Percentiles rank a stretch among this genome's conserved stretches.
phyloP scores from a whole-genome alignment of 2,888 invertebrate genomes.

The Macropis europaea region DNA sequence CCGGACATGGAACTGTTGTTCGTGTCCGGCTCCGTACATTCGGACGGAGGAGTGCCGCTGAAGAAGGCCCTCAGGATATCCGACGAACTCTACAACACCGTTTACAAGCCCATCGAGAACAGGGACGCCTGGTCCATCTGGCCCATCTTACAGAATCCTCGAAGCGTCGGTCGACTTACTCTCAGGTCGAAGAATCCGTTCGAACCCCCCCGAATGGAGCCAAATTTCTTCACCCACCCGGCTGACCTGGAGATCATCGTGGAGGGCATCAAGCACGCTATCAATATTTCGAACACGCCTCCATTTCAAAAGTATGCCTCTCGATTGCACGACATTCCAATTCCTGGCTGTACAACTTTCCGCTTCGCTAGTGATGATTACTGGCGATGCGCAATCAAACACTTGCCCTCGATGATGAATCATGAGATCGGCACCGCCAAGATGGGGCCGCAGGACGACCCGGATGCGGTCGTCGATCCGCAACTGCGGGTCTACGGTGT shows the following conservation, averaged over 20 bases:
- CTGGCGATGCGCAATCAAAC: slow-evolving; percentile 85
- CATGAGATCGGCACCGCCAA: slow-evolving; percentile 84
- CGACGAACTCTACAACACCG: slow-evolving; percentile 77
- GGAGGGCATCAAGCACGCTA: slow-evolving; percentile 82
- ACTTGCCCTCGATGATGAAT: slow-evolving; percentile 84
- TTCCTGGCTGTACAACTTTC: slow-evolving; percentile 82
- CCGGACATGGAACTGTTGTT: slow-evolving; percentile 81
- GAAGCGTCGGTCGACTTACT: slow-evolving; percentile 85
- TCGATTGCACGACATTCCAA: slow-evolving; percentile 76
- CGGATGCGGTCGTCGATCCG: slow-evolving; percentile 82
- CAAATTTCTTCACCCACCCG: slow-evolving; percentile 89
- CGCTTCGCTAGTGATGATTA: slow-evolving; percentile 83
- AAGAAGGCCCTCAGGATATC: slow-evolving; percentile 73
- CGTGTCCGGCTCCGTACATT: slow-evolving; percentile 80
- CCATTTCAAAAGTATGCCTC: slow-evolving; percentile 80
- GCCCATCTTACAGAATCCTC: slow-evolving; percentile 87
- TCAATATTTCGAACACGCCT: slow-evolving; percentile 80
- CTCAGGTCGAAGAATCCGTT: slow-evolving; percentile 87
- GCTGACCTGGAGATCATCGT: slow-evolving; percentile 77
- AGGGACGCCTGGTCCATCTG: slow-evolving; percentile 82
- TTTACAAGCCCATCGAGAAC: slow-evolving; percentile 79
- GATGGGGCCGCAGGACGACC: slow-evolving; percentile 82
- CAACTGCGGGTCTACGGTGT: slow-evolving; percentile 82
- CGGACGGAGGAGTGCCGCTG: slow-evolving; percentile 80
- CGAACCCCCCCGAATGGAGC: slow-evolving; percentile 87